Base-by-base conservation (phyloP, 1,140 invertebrate species). In the Orius laevigatus region DNA sequence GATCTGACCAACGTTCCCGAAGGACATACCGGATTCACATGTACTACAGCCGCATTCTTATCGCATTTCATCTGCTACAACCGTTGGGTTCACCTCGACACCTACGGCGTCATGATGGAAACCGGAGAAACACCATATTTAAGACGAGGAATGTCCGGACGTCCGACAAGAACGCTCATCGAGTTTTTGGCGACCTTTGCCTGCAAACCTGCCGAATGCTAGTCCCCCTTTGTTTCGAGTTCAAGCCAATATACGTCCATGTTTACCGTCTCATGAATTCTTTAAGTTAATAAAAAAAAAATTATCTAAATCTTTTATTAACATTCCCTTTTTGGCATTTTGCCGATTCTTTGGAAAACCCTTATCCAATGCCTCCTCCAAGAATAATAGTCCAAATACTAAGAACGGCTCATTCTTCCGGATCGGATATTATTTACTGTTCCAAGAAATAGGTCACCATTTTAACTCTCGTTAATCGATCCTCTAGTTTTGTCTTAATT, bases 141-240 rank as follows among this genome's bases (percentile, higher is more conserved):
- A 25, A 59, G 62, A 20, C 71, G 70, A 60, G 78, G 78, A 50
- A 83, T 85, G 80, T 74, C 79, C 49, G 84, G 84, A 10, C 66
- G 83, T 36, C 85, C 85, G 10, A 84, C 82, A 1, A 69, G 86
- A 56, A 88, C 84, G 2, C 57, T 89, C 1, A 76, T 87, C 12
- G 75, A 86, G 59, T 78, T 88, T 53, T 63, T 86, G 40, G 59
- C 63, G 44, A 48, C 62, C 44, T 59, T 55, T 6, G 42, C 53
- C 15, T 55, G 47, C 8, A 25, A 25, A 25, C 25, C 25, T 4
- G 25, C 25, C 8, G 25, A 25, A 25, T 25, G 25, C 8, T 25
- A 25, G 8, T 25, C 25, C 25, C 25, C 25, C 25, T 25, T 25
- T 25, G 3, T 25, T 25, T 25, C 25, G 3, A 25, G 25, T 8